These are phyloP conservation scores for Graptemys geographica DNA, from an alignment of 2,797 vertebrate genomes.

Conservation along the genomic window DNA sequence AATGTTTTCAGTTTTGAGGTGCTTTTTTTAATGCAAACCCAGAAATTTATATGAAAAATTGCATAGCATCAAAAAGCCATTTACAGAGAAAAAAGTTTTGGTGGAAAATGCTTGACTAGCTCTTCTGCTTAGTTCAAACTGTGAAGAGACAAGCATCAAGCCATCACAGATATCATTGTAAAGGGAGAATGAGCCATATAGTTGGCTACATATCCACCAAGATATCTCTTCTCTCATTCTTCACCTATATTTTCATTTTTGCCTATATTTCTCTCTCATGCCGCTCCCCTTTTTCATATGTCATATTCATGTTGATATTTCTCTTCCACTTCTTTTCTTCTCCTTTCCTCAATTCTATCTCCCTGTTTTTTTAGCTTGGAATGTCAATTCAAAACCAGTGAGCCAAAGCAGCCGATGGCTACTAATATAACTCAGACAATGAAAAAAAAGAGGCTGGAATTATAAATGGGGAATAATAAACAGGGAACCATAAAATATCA, in stretches of 20 bases:
- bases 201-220: neutral
- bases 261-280: neutral
- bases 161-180: neutral
- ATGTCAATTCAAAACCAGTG: neutral
- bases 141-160: neutral
- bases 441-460: neutral
- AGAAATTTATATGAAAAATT: neutral
- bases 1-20: neutral
- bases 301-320: neutral
- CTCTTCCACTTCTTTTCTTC: neutral
- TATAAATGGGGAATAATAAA: neutral
- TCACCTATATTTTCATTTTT: neutral
- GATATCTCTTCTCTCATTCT: neutral
- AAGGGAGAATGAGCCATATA: neutral
- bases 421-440: neutral
- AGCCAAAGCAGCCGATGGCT: neutral
- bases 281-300: rapidly evolving
- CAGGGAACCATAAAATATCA: neutral
- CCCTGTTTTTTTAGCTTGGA: neutral
- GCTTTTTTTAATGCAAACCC: neutral
- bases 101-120: neutral
- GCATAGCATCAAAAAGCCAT: neutral
- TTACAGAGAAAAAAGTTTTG: neutral
- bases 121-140: neutral
- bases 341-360: neutral